Base-by-base conservation (phyloP, 2,888 invertebrate genomes). In the Conchocele bisecta region DNA sequence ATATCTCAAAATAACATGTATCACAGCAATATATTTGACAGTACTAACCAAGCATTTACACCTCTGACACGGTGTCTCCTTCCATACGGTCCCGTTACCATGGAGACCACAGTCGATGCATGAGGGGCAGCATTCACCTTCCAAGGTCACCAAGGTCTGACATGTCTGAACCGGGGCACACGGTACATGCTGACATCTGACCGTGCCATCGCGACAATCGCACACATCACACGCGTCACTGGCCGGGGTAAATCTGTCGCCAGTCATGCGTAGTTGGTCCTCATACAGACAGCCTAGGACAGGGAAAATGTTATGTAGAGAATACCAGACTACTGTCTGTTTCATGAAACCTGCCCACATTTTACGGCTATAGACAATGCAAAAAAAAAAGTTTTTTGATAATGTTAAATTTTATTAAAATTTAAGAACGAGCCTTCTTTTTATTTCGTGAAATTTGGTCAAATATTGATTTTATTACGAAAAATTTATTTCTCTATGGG, bases 41-140 rank as follows among this genome's bases (percentile, higher is more conserved):
- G 11, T 13, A 70, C 82, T 63, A 76, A 86, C 85, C 74, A 81
- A 37, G 81, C 86, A 86, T 7, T 60, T 76, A 66, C 86, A 86
- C 20, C 73, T 70, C 63, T 79, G 80, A 69, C 88, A 89, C 0
- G 84, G 83, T 6, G 75, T 75, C 26, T 83, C 83, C 35, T 77
- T 79, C 88, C 88, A 89, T 5, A 48, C 50, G 5, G 80, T 76
- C 26, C 84, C 88, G 67, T 86, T 82, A 13, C 58, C 75, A 61
- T 76, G 77, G 31, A 66, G 61, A 22, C 87, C 88, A 81, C 89
- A 89, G 72, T 88, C 88, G 69, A 85, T 60, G 72, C 88, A 88
- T n/a, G 79, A 70, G 2, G 86, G 83, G 63, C 89, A 89, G 68
- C 89, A 89, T 26, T 85, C 83, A 1, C 85, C 86, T 7, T 69